Conservation (phyloP, 2,888 invertebrate species). For the Machimus atricapillus region DNA sequence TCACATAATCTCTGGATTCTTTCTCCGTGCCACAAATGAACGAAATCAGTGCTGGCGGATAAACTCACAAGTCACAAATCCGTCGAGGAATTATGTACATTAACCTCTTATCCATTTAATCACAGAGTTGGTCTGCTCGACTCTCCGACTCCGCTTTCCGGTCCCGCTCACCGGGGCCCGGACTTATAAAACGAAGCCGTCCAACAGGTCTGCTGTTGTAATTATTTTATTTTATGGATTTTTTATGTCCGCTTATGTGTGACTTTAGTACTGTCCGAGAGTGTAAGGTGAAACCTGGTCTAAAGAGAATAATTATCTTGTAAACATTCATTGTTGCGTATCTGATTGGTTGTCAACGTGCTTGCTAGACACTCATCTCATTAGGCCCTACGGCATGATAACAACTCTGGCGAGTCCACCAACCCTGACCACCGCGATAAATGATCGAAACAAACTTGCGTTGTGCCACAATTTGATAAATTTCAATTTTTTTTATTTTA, state of each 20-base stretch:
- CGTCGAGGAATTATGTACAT: conserved; percentile 22
- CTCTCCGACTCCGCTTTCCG: conserved; percentile 4
- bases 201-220: conserved; percentile 42
- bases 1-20: conserved; percentile 21
- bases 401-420: neutral
- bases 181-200: conserved; percentile 28
- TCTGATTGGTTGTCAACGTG: conserved; percentile 36
- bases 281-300: conserved; percentile 23
- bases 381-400: conserved; percentile 24
- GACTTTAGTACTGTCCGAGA: conserved; percentile 33
- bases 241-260: conserved; percentile 40
- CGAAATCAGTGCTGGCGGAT: conserved; percentile 10
- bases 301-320: conserved; percentile 41
- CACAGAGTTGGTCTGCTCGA: conserved; percentile 30
- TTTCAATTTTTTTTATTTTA: neutral
- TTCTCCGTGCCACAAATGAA: neutral
- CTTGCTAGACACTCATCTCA: conserved; percentile 7
- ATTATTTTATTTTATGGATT: conserved; percentile 42
- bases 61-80: neutral
- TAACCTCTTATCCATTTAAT: conserved; percentile 39
- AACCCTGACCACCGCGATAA: neutral
- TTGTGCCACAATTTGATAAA: conserved; percentile 6
- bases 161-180: neutral
- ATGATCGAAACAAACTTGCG: conserved; percentile 6
- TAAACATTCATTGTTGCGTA: conserved; percentile 41